Base-by-base conservation (phyloP, 2,797 vertebrate genomes). In the Neosalanx taihuensis region DNA sequence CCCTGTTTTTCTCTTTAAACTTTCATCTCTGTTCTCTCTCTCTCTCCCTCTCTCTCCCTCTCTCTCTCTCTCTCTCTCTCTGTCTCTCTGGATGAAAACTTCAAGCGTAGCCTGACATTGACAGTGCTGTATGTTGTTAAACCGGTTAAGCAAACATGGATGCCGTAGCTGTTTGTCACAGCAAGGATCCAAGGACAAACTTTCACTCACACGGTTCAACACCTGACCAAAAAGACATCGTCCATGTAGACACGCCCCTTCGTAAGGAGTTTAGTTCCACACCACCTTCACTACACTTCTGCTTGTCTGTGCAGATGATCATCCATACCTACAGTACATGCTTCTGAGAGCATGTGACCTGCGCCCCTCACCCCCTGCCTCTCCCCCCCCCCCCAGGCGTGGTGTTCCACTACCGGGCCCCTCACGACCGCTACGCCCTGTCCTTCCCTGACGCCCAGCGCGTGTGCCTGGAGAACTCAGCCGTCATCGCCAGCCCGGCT, bases 351-450 rank as follows among this genome's bases (percentile, higher is more conserved):
- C 35, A 37, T 4, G 5, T 10, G n/a, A 12, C 1, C n/a, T 20
- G 7, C 4, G 17, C 67, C 12, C 3, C 64, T 76, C 33, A 58
- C 20, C 20, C 56, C 20, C 57, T 4, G 15, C 62, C 69, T 60
- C 53, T 37, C n/a, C 77, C 64, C 79, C 70, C 74, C 71, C 60
- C 18, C 57, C 51, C 83, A 98, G 96, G 97, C 10, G 93, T 96
- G 0, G 94, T 98, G 6, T 99, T 98, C 86, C 97, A 99, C 79
- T 99, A 98, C 85, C 94, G 97, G 3, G 94, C 95, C 0, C 92
- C 92, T 26, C 93, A 93, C 26, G 84, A 94, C 72, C 96, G 97
- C 69, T 98, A 99, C 0, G 89, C 93, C 0, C 86, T 98, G 78
- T 91, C 91, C 69, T 98, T 98, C 6, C 2, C 86, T 0, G 93